Base-by-base conservation (phyloP, 2,888 invertebrate genomes). In the Thymelicus acteon region DNA sequence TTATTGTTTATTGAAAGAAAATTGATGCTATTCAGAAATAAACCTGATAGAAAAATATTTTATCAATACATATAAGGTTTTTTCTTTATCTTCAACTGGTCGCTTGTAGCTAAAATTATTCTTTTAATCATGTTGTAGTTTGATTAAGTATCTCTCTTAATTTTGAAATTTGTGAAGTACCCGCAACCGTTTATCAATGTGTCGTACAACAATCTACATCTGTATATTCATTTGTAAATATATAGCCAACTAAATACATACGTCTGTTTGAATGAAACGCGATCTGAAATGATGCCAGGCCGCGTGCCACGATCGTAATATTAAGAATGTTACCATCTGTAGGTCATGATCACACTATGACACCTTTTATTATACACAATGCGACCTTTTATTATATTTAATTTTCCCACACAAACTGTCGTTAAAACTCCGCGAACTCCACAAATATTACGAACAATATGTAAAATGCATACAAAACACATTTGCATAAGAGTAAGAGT, bases 261-360 rank as follows among this genome's bases (percentile, higher is more conserved):
- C 70, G 66, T 72, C 61, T 62, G 72, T 75, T 58, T 90, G 90
- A 92, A 92, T 91, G 91, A 89, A 90, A 79, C 81, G 77, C 80
- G 81, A 84, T 87, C 86, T 85, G 87, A 87, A 85, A 82, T 31
- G 39, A 61, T 89, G 92, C 92, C 92, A 92, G 86, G 79, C 75
- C 80, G 77, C 88, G 75, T 79, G 86, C 87, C 88, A 83, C 81
- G 75, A 78, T 79, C 79, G 77, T 78, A 77, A 80, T 81, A 89
- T 85, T 88, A 86, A 86, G 84, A 81, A 80, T 79, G 75, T 78
- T 82, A 78, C 68, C 67, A 84, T 83, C 85, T 90, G 87, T 91
- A 90, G 92, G 92, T 91, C 92, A 92, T 82, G 90, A 90, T 80
- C 89, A 85, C 72, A 75, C 75, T 77, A 80, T 76, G 77, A 72